Conservation (phyloP, 2,797 vertebrate genomes). For the Sternarchorhynchus goeldii region DNA sequence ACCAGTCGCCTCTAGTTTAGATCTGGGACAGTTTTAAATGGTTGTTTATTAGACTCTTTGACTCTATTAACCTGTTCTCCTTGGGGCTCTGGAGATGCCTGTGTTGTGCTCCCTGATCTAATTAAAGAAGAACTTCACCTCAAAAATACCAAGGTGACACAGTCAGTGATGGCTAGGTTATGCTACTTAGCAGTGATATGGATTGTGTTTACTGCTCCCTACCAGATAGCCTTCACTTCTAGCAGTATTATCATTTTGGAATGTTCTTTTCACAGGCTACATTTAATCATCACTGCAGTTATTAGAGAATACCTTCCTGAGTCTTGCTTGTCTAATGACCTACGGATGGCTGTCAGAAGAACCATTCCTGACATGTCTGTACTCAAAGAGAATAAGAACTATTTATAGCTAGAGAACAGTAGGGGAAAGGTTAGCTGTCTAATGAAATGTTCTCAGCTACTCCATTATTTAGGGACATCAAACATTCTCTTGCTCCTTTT, state of each 20-base stretch:
- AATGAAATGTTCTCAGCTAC: slow-evolving; percentile 57
- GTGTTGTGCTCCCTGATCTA: background rate
- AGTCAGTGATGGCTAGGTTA: background rate
- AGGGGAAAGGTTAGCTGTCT: slow-evolving; percentile 63
- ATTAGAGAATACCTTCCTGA: background rate
- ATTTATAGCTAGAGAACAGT: slow-evolving; percentile 63
- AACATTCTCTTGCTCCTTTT: background rate
- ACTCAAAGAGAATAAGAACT: slow-evolving; percentile 53
- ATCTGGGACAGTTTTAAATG: background rate
- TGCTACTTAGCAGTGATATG: background rate
- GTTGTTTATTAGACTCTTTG: background rate
- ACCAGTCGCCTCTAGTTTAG: background rate
- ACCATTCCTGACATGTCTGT: slow-evolving; percentile 12
- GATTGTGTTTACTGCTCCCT: background rate
- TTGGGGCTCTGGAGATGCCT: background rate
- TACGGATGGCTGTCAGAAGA: background rate
- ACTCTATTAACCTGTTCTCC: background rate
- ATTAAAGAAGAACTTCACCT: background rate
- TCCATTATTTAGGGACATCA: slow-evolving; percentile 58
- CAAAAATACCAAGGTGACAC: background rate
- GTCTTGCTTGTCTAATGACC: background rate
- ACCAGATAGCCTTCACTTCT: background rate
- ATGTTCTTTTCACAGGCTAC: background rate
- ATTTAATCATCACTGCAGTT: background rate
- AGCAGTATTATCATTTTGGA: background rate